A percentile compares a stretch with the other conserved stretches of the same genome.
Conservation (phyloP, 1,140 invertebrate species). For the Listronotus bonariensis region DNA sequence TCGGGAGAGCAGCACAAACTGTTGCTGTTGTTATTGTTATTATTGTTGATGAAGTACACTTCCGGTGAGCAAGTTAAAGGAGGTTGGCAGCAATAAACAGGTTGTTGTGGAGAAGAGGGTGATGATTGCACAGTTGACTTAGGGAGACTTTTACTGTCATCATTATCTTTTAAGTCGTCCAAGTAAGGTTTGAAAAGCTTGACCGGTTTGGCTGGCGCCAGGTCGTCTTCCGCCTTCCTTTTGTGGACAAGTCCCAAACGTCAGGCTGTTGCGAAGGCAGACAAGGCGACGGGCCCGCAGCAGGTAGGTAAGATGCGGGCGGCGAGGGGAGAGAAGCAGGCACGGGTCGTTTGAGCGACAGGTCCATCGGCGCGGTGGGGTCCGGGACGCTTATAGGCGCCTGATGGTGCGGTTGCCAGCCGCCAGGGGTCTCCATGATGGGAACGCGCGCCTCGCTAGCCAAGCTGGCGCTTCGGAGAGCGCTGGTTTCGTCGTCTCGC, state of each 20-base stretch:
- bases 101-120: slow-evolving; percentile 59
- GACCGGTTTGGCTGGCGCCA: slow-evolving; percentile 52
- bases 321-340: slow-evolving; percentile 48
- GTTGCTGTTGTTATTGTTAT: slow-evolving; percentile 50
- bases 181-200: slow-evolving; percentile 74
- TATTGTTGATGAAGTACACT: slow-evolving; percentile 45
- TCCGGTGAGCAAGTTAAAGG: slow-evolving; percentile 40
- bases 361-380: slow-evolving; percentile 53
- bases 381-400: slow-evolving; percentile 36
- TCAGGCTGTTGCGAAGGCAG: slow-evolving; percentile 56
- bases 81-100: slow-evolving; percentile 45
- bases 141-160: slow-evolving; percentile 41
- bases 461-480: slow-evolving; percentile 35
- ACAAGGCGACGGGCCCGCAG: slow-evolving; percentile 56
- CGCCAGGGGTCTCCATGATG: slow-evolving; percentile 35
- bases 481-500: slow-evolving; percentile 47
- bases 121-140: slow-evolving; percentile 53
- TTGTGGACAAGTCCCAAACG: slow-evolving; percentile 61
- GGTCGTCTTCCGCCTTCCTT: slow-evolving; percentile 40
- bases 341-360: slow-evolving; percentile 56
- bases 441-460: slow-evolving; percentile 35
- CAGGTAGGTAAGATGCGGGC: slow-evolving; percentile 56
- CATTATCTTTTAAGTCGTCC: slow-evolving; percentile 62
- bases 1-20: slow-evolving; percentile 40
- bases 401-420: slow-evolving; percentile 46